A percentile compares a stretch with the other conserved stretches of the same genome.
Evolutionary conservation across 2,797 vertebrate genomes (phyloP).

Genomic region (Muscicapa striata): DNA sequence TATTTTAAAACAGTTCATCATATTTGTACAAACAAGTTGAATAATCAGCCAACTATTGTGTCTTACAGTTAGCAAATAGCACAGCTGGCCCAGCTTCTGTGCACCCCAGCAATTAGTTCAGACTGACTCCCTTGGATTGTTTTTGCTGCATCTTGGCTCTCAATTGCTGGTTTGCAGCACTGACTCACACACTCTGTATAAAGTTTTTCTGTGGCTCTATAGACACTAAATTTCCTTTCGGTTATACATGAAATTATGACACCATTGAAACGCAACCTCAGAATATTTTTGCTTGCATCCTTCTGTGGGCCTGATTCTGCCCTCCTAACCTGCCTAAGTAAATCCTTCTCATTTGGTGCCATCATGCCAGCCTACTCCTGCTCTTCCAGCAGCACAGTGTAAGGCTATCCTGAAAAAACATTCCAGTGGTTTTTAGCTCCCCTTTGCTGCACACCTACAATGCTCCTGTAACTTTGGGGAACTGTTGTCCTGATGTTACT

Average conservation of each 20-base stretch:
- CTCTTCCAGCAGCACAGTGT: background rate
- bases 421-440: background rate
- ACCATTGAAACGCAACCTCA: background rate
- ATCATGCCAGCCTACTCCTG: background rate
- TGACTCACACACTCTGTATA: background rate
- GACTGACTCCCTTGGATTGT: background rate
- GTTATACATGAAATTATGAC: background rate
- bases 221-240: background rate
- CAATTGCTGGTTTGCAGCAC: constrained; percentile 16
- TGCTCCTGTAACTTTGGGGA: background rate
- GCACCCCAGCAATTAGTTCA: constrained; percentile 1
- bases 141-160: background rate
- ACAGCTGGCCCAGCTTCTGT: constrained; percentile 49
- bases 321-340: background rate
- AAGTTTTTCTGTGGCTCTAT: background rate
- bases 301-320: background rate
- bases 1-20: background rate
- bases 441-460: background rate
- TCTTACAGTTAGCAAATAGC: background rate
- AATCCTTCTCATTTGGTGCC: background rate
- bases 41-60: constrained; percentile 16
- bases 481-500: background rate
- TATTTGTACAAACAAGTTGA: constrained; percentile 15
- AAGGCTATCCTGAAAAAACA: background rate
- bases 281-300: background rate